Percentiles rank a stretch among this genome's conserved stretches.
Evolutionary conservation across 2,113 vertebrate genomes (phyloP).

Genomic region (Myodes glareolus): DNA sequence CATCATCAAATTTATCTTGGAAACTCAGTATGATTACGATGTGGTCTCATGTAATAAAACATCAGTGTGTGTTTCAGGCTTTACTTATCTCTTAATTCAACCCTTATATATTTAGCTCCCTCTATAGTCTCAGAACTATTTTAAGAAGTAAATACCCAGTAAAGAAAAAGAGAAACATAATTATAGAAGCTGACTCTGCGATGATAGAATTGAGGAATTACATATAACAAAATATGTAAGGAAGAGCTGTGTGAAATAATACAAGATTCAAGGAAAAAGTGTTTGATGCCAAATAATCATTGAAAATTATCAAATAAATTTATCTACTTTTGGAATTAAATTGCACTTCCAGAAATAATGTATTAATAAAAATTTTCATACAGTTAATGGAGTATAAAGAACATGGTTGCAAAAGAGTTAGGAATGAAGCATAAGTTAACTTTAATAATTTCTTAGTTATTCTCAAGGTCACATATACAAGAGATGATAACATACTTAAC

Average conservation of each 20-base stretch:
- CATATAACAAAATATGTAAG: not conserved
- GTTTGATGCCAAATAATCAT: not conserved
- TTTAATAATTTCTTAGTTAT: not conserved
- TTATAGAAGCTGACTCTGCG: not conserved
- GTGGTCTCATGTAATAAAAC: not conserved
- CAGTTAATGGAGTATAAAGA: not conserved
- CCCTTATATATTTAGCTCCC: constrained; percentile 6
- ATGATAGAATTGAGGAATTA: not conserved
- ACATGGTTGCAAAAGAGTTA: not conserved
- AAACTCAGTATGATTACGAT: not conserved
- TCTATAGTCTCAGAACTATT: not conserved
- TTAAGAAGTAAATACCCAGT: not conserved
- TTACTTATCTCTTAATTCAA: not conserved
- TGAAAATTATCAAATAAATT: not conserved
- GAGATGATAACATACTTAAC: not conserved
- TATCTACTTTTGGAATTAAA: not conserved
- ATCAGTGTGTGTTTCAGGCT: not conserved
- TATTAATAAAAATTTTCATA: not conserved
- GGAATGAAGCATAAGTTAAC: not conserved
- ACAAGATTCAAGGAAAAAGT: not conserved
- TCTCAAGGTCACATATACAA: not conserved
- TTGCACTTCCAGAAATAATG: constrained; percentile 19
- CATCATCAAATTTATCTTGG: not conserved
- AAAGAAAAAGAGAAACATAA: not conserved
- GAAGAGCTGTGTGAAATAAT: not conserved